These are phyloP conservation scores for Phymatocera aterrima DNA, from an alignment of 2,888 invertebrate species.

Conservation along the genomic window DNA sequence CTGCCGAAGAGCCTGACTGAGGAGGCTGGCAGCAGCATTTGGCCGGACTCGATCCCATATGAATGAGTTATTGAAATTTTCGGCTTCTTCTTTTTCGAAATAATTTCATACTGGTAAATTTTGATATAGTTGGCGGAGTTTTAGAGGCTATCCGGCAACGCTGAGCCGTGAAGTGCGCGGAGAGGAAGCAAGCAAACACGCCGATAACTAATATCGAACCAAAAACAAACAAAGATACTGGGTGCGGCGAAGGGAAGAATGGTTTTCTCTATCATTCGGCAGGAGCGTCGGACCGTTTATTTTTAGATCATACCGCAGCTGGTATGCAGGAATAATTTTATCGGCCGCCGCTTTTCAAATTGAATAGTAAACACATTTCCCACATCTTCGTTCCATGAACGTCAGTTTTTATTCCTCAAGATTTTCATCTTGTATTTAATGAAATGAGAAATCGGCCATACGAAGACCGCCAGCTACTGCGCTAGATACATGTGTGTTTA, in stretches of 20 bases:
- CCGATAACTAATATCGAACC: not conserved
- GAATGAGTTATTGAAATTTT: not conserved
- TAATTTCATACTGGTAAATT: conserved; percentile 38
- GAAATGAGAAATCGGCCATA: not conserved
- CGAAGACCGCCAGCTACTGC: not conserved
- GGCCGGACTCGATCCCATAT: conserved; percentile 36
- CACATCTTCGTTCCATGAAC: not conserved
- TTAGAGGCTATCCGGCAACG: conserved; percentile 11
- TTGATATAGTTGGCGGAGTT: not conserved
- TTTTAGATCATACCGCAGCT: not conserved
- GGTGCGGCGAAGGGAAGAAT: not conserved
- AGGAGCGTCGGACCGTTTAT: not conserved
- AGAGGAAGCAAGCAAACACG: not conserved
- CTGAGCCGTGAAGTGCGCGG: conserved; percentile 9
- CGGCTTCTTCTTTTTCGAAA: not conserved
- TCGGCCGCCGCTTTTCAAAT: not conserved
- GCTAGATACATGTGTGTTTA: not conserved
- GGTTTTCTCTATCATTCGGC: not conserved
- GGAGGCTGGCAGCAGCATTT: conserved; percentile 36
- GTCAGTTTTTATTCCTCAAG: not conserved
- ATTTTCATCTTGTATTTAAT: not conserved
- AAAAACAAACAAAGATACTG: not conserved
- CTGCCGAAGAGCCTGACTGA: not conserved
- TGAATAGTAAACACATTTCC: not conserved
- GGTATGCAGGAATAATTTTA: no score